Evolutionary conservation across 1,140 invertebrate genomes (phyloP).

Genomic region (Drosophila sp.): DNA sequence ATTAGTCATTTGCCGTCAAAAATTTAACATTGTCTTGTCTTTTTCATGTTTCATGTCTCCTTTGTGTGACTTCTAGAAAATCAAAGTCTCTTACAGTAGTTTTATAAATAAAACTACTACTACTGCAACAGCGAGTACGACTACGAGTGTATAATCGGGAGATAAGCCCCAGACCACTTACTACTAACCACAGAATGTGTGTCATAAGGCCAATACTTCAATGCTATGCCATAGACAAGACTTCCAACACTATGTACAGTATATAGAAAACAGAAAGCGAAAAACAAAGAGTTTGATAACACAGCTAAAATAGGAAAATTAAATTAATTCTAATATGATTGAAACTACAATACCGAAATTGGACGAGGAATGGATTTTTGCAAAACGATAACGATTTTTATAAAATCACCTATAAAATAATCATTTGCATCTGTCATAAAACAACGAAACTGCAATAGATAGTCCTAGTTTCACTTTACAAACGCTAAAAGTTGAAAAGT

Average conservation of each 20-base stretch:
- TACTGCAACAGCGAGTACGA: conserved; percentile 7
- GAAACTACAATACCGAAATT: too few relatives aligned
- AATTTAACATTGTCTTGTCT: too few relatives aligned
- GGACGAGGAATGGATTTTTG: too few relatives aligned
- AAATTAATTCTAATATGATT: not conserved
- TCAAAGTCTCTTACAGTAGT: conserved; percentile 4
- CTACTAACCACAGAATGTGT: conserved; percentile 72
- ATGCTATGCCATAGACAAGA: conserved; percentile 65
- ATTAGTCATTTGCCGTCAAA: conserved; percentile 13
- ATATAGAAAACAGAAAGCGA: conserved; percentile 23
- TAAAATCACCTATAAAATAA: too few relatives aligned
- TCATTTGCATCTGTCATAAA: too few relatives aligned
- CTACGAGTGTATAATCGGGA: conserved; percentile 13
- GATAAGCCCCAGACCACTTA: conserved; percentile 48
- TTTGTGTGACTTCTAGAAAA: conserved; percentile 9
- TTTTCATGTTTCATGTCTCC: not conserved
- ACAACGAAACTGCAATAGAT: too few relatives aligned
- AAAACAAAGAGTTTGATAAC: conserved; percentile 35
- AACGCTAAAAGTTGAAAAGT: too few relatives aligned
- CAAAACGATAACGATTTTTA: too few relatives aligned
- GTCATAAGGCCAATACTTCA: conserved; percentile 80
- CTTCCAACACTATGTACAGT: conserved; percentile 16
- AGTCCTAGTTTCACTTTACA: too few relatives aligned
- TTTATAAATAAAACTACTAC: conserved; percentile 33
- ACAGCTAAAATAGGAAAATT: not conserved